A percentile compares a stretch with the other conserved stretches of the same genome.
Evolutionary conservation across 2,113 vertebrate genomes (phyloP).

Genomic region (Pelobates fuscus): DNA sequence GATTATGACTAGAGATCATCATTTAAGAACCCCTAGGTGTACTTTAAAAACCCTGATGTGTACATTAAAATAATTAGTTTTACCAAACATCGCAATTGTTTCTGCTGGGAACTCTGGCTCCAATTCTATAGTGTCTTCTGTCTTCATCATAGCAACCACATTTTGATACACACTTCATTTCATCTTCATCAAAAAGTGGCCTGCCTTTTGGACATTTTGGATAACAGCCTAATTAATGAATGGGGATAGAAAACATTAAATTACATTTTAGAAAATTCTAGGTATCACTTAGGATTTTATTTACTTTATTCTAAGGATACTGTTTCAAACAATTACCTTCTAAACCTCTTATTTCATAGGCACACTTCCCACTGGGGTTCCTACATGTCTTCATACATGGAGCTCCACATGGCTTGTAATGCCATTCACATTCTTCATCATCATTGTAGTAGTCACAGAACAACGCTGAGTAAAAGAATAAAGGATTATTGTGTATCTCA

Average conservation of each 20-base stretch:
- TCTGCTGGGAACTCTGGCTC: conserved; percentile 57
- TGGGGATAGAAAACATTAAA: background rate
- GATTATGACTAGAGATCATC: too few relatives aligned
- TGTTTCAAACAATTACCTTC: conserved; percentile 35
- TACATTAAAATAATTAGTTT: too few relatives aligned
- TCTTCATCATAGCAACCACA: conserved; percentile 65
- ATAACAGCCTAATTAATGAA: conserved; percentile 40
- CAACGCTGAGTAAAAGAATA: conserved; percentile 40
- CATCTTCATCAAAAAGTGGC: conserved; percentile 51
- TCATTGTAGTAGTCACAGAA: conserved; percentile 53
- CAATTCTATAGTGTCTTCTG: conserved; percentile 57
- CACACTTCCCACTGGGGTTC: conserved; percentile 42
- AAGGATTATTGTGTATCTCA: background rate
- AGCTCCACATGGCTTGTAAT: conserved; percentile 49
- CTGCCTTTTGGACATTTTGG: conserved; percentile 35
- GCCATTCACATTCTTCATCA: conserved; percentile 40
- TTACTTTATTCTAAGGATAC: background rate
- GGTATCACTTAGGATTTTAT: background rate
- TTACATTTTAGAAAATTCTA: background rate
- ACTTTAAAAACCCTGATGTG: too few relatives aligned
- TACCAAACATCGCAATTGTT: conserved; percentile 69
- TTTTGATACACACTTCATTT: conserved; percentile 44
- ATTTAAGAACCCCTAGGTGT: too few relatives aligned
- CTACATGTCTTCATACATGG: conserved; percentile 46
- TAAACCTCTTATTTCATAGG: conserved; percentile 34